Base-by-base conservation (phyloP, 2,797 vertebrate genomes). In the Hypotaenidia philippensis region DNA sequence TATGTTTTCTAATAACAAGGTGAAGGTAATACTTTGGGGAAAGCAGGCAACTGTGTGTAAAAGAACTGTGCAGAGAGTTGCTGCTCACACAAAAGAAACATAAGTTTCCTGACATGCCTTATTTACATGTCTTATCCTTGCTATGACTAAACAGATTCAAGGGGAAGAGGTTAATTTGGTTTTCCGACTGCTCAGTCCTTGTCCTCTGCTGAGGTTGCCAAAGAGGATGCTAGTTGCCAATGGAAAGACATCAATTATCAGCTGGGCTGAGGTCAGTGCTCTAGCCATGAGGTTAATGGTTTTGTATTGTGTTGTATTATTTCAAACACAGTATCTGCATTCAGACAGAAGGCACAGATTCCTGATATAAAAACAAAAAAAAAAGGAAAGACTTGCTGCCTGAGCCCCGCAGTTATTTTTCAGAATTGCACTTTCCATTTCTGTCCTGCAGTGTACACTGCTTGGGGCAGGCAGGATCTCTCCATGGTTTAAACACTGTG, bases 181-280 rank as follows among this genome's bases (percentile, higher is more conserved):
- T 95, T 96, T 96, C 93, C 74, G 21, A 96, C 84, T 55, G 75
- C 84, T 94, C 61, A 94, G 83, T 81, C 84, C 76, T 94, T 82
- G 84, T 95, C 32, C 66, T 88, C 65, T 83, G 79, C 87, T 81
- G 66, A 91, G 72, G 77, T 7, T 94, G 92, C 89, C 96, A 96
- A 89, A 83, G 49, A 93, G 89, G 90, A 95, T 95, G 92, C 84
- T 89, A 59, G 84, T 11, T 95, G 87, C 91, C 94, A 86, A 94
- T 94, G 93, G 91, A 96, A 96, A 96, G 94, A 81, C 95, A 97
- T 97, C 69, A 91, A 97, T 97, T 95, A 93, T 94, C 78, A 92
- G 66, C 80, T 82, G 79, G 47, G 70, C 89, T 26, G 59, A 89
- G 96, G 92, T 96, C 89, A 95, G 19, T 81, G 70, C 40, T 93